These are phyloP conservation scores for Thymelicus lineola DNA, from an alignment of 2,888 invertebrate genomes.

Conservation along the genomic window DNA sequence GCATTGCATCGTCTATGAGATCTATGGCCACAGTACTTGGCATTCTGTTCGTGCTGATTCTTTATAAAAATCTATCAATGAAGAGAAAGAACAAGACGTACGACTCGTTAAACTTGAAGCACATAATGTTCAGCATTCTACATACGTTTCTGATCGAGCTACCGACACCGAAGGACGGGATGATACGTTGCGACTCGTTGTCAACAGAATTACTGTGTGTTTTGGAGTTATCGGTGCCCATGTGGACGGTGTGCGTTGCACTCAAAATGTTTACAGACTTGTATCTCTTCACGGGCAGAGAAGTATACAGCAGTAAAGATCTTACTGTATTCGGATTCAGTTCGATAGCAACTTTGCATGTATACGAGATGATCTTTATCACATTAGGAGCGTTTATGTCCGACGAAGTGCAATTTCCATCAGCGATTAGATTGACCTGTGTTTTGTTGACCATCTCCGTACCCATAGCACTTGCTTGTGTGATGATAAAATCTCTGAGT, in stretches of 20 bases:
- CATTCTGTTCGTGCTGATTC: neutral
- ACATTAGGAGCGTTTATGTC: neutral
- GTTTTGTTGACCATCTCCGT: conserved; percentile 37
- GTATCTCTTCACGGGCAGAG: conserved; percentile 38
- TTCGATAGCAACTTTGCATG: conserved; percentile 31
- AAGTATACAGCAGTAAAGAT: conserved; percentile 36
- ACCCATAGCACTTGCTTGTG: conserved; percentile 23
- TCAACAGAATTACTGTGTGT: neutral
- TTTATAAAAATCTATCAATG: neutral
- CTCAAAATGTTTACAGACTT: conserved; percentile 42
- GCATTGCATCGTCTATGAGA: neutral
- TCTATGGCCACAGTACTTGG: neutral
- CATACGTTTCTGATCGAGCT: neutral
- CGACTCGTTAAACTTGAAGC: conserved; percentile 25
- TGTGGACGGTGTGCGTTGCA: conserved; percentile 42
- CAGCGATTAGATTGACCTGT: conserved; percentile 38
- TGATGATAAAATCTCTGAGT: conserved; percentile 25
- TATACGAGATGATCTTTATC: conserved; percentile 36
- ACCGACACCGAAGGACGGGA: neutral
- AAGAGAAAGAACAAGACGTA: conserved; percentile 20
- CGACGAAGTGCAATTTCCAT: neutral
- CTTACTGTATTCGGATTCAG: conserved; percentile 26
- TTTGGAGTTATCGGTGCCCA: conserved; percentile 24
- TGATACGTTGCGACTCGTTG: neutral
- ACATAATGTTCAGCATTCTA: conserved; percentile 10